Evolutionary conservation across 2,113 vertebrate species (phyloP).

Genomic region (Petrocephalus microphthalmus): DNA sequence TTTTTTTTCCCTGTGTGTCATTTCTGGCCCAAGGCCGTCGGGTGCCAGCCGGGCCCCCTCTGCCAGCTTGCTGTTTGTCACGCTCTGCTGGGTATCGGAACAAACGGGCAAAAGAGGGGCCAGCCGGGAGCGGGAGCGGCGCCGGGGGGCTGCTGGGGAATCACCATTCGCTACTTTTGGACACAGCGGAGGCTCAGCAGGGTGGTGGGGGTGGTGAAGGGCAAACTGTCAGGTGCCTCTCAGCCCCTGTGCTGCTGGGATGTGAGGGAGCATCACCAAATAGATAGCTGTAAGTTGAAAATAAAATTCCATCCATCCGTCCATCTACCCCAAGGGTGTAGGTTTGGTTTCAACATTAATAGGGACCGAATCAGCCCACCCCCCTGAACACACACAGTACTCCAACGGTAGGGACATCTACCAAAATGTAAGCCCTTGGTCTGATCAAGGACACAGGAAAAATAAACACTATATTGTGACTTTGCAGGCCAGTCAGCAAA

Average conservation of each 20-base stretch:
- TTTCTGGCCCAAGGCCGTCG: background rate
- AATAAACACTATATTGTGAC: background rate
- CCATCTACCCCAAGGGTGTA: background rate
- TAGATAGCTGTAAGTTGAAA: background rate
- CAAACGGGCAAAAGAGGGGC: background rate
- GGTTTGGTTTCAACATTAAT: background rate
- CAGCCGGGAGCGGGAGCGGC: background rate
- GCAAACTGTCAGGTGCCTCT: background rate
- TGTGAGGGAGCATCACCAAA: background rate
- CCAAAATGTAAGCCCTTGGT: background rate
- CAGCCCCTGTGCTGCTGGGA: background rate
- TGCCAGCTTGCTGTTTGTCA: background rate
- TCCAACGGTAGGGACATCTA: background rate
- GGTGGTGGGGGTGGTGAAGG: background rate
- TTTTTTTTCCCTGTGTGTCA: background rate
- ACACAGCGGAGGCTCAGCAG: background rate
- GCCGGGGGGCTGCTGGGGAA: background rate
- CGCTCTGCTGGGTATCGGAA: background rate
- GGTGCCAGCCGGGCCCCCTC: background rate
- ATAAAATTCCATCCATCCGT: background rate
- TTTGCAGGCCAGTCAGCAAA: background rate
- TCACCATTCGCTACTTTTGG: background rate
- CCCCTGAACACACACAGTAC: background rate
- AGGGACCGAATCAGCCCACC: background rate
- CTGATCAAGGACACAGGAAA: background rate